phyloP scores from a whole-genome alignment of 2,888 invertebrate species.

The Pristionchus fissidentatus region DNA sequence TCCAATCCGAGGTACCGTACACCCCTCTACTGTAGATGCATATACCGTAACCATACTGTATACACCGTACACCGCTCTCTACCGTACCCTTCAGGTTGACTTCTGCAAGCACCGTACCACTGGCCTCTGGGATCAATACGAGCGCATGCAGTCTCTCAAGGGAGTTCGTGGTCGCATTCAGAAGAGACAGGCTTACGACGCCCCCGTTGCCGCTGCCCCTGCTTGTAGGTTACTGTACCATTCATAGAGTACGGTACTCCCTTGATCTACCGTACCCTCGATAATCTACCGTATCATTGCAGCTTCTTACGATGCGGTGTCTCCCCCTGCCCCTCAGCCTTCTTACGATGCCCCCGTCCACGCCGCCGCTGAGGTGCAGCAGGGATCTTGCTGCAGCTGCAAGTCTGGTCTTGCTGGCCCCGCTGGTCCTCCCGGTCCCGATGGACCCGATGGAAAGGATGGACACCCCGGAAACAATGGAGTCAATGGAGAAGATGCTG shows the following conservation, averaged over 20 bases:
- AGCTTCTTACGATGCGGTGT: too few species aligned
- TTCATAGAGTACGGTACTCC: neutral
- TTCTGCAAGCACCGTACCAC: conserved; percentile 70
- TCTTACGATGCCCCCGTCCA: conserved; percentile 8
- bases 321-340: neutral
- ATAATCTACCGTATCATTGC: neutral
- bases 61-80: neutral
- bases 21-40: neutral
- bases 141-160: conserved; percentile 64
- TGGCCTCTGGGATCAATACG: conserved; percentile 68
- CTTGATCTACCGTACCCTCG: neutral
- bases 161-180: conserved; percentile 67
- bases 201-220: conserved; percentile 52
- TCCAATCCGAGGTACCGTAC: conserved; percentile 68
- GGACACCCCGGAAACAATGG: conserved; percentile 61
- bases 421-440: conserved; percentile 60
- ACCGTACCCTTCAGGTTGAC: conserved; percentile 59
- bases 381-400: conserved; percentile 66
- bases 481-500: conserved; percentile 59
- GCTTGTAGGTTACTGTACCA: neutral
- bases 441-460: conserved; percentile 62
- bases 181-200: conserved; percentile 67
- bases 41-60: neutral
- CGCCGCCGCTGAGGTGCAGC: conserved; percentile 24
- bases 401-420: conserved; percentile 59